These are phyloP conservation scores for Periplaneta americana DNA, from an alignment of 1,140 invertebrate genomes.

Conservation along the genomic window DNA sequence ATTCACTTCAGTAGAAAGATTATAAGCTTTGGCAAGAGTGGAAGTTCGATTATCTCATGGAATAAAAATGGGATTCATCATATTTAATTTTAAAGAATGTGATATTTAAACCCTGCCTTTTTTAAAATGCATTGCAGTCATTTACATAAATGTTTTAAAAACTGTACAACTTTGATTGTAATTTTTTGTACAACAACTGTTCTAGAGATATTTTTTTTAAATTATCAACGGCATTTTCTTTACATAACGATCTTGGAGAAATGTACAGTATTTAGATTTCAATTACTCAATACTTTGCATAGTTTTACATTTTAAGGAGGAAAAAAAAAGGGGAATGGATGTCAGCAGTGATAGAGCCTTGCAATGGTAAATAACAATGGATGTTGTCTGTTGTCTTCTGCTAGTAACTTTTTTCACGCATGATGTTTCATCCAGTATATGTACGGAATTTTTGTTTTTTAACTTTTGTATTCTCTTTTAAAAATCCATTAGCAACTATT, in stretches of 20 bases:
- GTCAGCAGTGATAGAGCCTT: background rate
- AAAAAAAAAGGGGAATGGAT: background rate
- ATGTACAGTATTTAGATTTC: background rate
- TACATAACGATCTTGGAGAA: slow-evolving; percentile 9
- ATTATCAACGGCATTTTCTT: background rate
- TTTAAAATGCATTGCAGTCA: background rate
- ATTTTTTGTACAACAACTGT: slow-evolving; percentile 8
- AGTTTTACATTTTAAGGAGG: background rate
- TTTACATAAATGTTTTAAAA: slow-evolving; percentile 5
- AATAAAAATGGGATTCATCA: background rate
- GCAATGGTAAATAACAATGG: background rate
- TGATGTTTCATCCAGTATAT: background rate
- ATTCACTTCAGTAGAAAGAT: background rate
- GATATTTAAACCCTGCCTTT: background rate
- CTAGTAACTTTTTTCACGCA: background rate
- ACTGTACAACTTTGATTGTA: slow-evolving; percentile 12
- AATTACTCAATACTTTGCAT: background rate
- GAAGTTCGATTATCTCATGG: background rate
- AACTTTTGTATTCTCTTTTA: slow-evolving; percentile 11
- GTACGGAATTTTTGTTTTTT: slow-evolving; percentile 6
- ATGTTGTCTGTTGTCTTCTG: background rate
- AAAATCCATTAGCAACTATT: slow-evolving; percentile 21
- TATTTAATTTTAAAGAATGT: background rate
- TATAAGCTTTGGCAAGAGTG: background rate
- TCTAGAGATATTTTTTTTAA: slow-evolving; percentile 3